These are phyloP conservation scores for Xestobium rufovillosum DNA, from an alignment of 2,888 invertebrate species.

Conservation along the genomic window DNA sequence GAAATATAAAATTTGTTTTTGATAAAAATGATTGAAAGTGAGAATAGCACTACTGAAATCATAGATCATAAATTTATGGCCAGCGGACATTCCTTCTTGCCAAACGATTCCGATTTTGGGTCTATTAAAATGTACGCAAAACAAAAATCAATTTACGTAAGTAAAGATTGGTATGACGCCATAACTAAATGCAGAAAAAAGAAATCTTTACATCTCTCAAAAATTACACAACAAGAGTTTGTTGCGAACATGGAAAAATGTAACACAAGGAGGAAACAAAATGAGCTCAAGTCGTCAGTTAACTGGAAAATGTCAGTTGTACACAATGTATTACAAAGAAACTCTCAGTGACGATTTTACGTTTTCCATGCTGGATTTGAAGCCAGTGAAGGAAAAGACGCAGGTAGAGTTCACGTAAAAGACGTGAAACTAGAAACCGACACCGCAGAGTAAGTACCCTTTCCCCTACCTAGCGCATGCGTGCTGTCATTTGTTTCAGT, in stretches of 20 bases:
- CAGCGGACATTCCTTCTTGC: conserved; percentile 10
- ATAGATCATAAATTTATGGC: conserved; percentile 12
- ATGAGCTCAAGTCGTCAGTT: conserved; percentile 13
- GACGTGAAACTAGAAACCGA: too few relatives aligned
- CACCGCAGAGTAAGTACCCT: too few relatives aligned
- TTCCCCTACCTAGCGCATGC: too few relatives aligned
- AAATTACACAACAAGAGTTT: conserved; percentile 19
- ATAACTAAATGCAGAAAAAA: conserved; percentile 4
- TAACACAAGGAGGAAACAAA: conserved; percentile 19
- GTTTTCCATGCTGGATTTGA: conserved; percentile 16
- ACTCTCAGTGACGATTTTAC: conserved; percentile 16
- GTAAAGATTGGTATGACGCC: conserved; percentile 1
- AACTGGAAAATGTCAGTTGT: conserved; percentile 18
- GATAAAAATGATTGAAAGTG: conserved; percentile 17
- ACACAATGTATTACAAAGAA: conserved; percentile 18
- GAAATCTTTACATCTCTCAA: too few relatives aligned
- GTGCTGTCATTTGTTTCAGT: too few relatives aligned
- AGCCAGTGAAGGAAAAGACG: conserved; percentile 4
- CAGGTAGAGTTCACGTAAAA: too few relatives aligned
- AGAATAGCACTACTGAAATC: conserved; percentile 16
- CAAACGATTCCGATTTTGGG: conserved; percentile 17
- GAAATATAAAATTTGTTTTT: conserved; percentile 8
- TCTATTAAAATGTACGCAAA: too few relatives aligned
- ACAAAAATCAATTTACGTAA: too few relatives aligned
- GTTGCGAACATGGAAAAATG: conserved; percentile 14